These are phyloP conservation scores for Notocelia uddmanniana DNA, from an alignment of 2,888 invertebrate species.

Conservation along the genomic window DNA sequence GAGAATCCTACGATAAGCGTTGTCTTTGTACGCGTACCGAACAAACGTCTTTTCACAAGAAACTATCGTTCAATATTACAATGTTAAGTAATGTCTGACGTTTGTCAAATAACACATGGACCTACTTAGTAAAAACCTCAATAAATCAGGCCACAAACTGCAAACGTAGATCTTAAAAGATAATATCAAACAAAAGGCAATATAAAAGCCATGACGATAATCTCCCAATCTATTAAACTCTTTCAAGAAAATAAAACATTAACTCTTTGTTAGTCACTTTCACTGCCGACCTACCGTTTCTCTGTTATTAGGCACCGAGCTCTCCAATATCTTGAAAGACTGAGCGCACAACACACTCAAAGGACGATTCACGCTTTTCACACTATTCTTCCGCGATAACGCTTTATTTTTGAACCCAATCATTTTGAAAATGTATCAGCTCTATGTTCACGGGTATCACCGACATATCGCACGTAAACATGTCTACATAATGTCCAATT, in stretches of 20 bases:
- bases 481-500: constrained; percentile 21
- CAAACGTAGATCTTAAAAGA: no score
- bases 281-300: constrained; percentile 22
- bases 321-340: constrained; percentile 36
- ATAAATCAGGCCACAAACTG: no score
- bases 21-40: no score
- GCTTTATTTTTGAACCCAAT: constrained; percentile 10
- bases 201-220: constrained; percentile 2
- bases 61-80: no score
- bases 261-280: constrained; percentile 21
- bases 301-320: constrained; percentile 28
- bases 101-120: no score
- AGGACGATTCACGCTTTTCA: constrained; percentile 22
- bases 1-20: no score
- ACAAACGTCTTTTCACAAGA: no score
- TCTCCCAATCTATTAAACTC: constrained; percentile 1
- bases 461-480: constrained; percentile 29
- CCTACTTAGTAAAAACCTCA: no score
- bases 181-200: background rate
- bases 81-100: no score
- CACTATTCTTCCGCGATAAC: constrained; percentile 34
- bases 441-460: constrained; percentile 5
- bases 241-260: constrained; percentile 6
- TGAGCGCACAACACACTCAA: constrained; percentile 39
- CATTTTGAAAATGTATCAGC: no score